Conservation (phyloP, 92 coral and sea anemone genomes). For the Paramuricea clavata region DNA sequence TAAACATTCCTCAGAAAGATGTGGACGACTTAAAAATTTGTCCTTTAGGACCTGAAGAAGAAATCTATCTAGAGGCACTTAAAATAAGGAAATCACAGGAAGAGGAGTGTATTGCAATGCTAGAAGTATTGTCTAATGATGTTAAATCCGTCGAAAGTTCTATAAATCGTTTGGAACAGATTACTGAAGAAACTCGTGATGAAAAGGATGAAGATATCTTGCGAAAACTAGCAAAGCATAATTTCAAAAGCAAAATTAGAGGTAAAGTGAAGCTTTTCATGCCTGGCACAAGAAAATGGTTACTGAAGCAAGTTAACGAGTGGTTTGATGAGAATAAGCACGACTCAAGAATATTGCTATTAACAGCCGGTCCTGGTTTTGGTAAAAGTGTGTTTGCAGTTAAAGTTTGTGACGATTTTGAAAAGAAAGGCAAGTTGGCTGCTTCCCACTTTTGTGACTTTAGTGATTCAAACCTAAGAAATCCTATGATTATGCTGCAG, state of each 20-base stretch:
- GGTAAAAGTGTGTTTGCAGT: slow-evolving; percentile 2
- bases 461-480: slow-evolving; percentile 65
- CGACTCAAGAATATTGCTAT: background rate
- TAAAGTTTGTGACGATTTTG: background rate
- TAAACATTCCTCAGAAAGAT: background rate
- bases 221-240: background rate
- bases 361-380: background rate
- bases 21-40: background rate
- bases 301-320: background rate
- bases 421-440: background rate
- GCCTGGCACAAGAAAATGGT: background rate
- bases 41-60: background rate
- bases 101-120: background rate
- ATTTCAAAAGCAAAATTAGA: background rate
- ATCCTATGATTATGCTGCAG: slow-evolving; percentile 69
- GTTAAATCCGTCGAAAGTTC: background rate
- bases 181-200: background rate
- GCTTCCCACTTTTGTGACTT: slow-evolving; percentile 69
- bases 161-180: background rate
- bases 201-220: background rate
- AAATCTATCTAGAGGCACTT: background rate
- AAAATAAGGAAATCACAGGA: background rate
- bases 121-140: background rate
- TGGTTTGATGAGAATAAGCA: background rate
- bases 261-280: background rate